These are phyloP conservation scores for Drosophila nebulosa DNA, from an alignment of 1,140 invertebrate genomes.

Conservation along the genomic window DNA sequence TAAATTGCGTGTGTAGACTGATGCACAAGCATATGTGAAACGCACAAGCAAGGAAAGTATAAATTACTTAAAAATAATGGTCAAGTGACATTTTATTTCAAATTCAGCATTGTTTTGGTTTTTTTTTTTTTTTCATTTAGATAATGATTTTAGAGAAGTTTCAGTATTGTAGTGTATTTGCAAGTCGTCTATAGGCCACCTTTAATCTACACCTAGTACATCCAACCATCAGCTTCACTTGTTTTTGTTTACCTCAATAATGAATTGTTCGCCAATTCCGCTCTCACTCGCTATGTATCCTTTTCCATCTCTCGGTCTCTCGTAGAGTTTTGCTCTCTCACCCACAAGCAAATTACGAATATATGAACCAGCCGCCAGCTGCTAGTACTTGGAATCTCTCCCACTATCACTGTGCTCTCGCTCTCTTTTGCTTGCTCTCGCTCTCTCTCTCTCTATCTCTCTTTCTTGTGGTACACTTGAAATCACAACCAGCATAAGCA, in stretches of 20 bases:
- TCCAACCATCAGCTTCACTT: conserved; percentile 37
- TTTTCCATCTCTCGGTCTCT: conserved; percentile 18
- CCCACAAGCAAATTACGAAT: conserved; percentile 34
- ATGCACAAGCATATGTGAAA: no score
- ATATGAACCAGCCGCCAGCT: conserved; percentile 22
- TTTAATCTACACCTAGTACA: not conserved
- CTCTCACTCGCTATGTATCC: conserved; percentile 27
- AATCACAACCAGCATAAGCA: conserved; percentile 9
- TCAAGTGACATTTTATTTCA: no score
- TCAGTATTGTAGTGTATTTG: not conserved
- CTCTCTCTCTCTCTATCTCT: not conserved
- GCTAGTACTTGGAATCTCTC: conserved; percentile 1
- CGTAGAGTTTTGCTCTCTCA: conserved; percentile 32
- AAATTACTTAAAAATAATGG: no score
- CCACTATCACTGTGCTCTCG: conserved; percentile 5
- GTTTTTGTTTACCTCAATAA: conserved; percentile 35
- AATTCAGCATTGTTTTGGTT: no score
- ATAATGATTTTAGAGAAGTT: no score
- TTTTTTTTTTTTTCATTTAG: no score
- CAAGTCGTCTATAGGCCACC: not conserved
- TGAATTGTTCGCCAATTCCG: not conserved
- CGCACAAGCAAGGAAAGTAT: no score
- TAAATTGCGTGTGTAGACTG: no score
- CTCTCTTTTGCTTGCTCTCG: conserved; percentile 1
- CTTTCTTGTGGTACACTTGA: not conserved